Base-by-base conservation (phyloP, 2,888 invertebrate genomes). In the Sarcophaga variegata region DNA sequence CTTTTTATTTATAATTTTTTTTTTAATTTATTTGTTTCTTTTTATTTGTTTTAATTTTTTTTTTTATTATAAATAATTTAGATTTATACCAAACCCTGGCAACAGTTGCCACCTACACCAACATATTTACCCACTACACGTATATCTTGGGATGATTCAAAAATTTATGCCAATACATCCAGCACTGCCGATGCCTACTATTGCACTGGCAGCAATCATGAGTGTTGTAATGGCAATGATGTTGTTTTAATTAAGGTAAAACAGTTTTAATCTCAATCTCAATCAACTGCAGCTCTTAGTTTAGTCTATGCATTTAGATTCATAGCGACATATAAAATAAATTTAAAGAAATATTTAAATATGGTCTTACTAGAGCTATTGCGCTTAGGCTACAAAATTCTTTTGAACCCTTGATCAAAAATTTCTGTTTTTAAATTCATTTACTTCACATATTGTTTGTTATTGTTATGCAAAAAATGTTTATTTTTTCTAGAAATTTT, bases 191-290 rank as follows among this genome's bases (percentile, higher is more conserved):
- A 92, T 85, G 91, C 92, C 85, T 92, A 92, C 89, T 93, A 92
- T 87, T 93, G 92, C 89, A 91, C 91, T 79, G 92, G 93, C 89
- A 92, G 90, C 89, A 93, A 92, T 90, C 92, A 93, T 85, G 93
- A 93, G 89, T 93, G 92, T 88, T 93, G 93, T 89, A 92, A 92
- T 88, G 92, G 92, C 90, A 93, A 93, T 90, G 93, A 93, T 91
- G 91, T 93, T 90, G 93, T 93, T 88, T 90, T 93, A 89, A 93
- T 93, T 85, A 93, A 93, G 93, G 93, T 93, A 90, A 91, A 78
- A 70, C 4, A 4, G 54, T 14, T 54, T 54, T 54, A 54, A 54
- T 54, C 14, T 54, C 54, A 54, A 54, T 54, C 49, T 54, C 54
- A 54, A 54, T 54, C 37, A 37, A 37, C 8, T 2, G 37, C 37